These are phyloP conservation scores for Acropternis orthonyx DNA, from an alignment of 2,797 vertebrate genomes.

Conservation along the genomic window DNA sequence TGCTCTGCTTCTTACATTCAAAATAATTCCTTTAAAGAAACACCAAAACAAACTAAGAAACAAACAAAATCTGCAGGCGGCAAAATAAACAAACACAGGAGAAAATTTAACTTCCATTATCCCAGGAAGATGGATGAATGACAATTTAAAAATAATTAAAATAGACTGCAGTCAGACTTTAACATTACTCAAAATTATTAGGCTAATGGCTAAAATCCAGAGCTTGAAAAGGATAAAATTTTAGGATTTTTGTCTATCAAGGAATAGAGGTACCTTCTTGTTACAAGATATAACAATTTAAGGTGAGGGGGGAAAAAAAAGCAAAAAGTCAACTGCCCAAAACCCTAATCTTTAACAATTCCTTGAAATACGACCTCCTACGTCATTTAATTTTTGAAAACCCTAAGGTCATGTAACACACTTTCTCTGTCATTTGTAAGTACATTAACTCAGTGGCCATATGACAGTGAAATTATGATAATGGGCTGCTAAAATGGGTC, in stretches of 20 bases:
- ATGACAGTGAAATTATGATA: constrained; percentile 89
- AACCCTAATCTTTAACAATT: constrained; percentile 73
- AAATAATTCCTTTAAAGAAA: not conserved
- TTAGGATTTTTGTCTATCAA: constrained; percentile 52
- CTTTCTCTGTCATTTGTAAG: constrained; percentile 90
- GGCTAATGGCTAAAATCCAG: constrained; percentile 53
- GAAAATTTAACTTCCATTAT: not conserved
- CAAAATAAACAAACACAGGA: not conserved
- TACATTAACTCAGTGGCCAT: constrained; percentile 88
- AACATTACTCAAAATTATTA: constrained; percentile 20
- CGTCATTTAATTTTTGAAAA: constrained; percentile 87
- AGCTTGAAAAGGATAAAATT: constrained; percentile 43
- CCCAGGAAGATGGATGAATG: not conserved
- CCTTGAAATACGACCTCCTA: constrained; percentile 83
- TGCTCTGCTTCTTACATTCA: not conserved
- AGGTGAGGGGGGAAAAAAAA: constrained; percentile 43
- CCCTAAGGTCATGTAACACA: constrained; percentile 87
- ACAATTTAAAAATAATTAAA: not conserved
- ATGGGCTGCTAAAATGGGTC: constrained; percentile 90
- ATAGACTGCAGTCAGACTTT: not conserved
- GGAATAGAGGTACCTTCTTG: constrained; percentile 63
- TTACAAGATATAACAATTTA: constrained; percentile 27
- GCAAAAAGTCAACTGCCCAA: not conserved
- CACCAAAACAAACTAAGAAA: not conserved
- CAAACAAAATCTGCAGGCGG: not conserved